Percentiles rank a stretch among this genome's conserved stretches.
Evolutionary conservation across 2,113 vertebrate species (phyloP).

Genomic region (Oreochromis tanganicae): DNA sequence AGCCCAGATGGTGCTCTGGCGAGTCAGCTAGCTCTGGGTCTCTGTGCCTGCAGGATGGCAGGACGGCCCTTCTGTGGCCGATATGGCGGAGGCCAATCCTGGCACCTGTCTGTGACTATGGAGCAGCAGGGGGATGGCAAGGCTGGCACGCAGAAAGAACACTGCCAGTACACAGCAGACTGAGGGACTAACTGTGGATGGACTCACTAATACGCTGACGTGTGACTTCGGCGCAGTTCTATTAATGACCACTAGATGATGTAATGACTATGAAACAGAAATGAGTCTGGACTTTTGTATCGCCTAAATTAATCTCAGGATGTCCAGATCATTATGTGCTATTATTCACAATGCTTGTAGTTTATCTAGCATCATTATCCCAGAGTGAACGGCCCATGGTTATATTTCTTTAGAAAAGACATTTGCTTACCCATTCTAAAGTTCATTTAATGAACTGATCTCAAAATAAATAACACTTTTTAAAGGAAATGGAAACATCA

Average conservation of each 20-base stretch:
- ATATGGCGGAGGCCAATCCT: slow-evolving; percentile 66
- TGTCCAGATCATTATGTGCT: neutral
- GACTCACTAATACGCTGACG: neutral
- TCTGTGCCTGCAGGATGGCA: slow-evolving; percentile 64
- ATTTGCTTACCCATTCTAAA: neutral
- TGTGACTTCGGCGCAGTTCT: slow-evolving; percentile 4
- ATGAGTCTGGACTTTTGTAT: neutral
- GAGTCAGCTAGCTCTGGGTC: slow-evolving; percentile 61
- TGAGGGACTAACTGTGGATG: slow-evolving; percentile 37
- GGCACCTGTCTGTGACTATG: slow-evolving; percentile 63
- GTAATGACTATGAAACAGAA: neutral
- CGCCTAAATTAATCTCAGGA: neutral
- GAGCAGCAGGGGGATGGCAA: slow-evolving; percentile 61
- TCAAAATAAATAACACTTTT: neutral
- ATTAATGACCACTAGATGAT: slow-evolving; percentile 46
- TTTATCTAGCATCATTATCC: neutral
- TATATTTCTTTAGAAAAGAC: neutral
- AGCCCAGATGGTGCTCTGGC: slow-evolving; percentile 66
- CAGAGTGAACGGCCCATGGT: neutral
- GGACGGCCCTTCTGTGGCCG: slow-evolving; percentile 71
- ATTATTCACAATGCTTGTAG: neutral
- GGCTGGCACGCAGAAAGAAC: slow-evolving; percentile 52
- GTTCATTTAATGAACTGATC: neutral
- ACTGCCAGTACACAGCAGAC: slow-evolving; percentile 62
- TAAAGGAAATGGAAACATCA: neutral